These are phyloP conservation scores for Gibbula magus DNA, from an alignment of 2,888 invertebrate species.

Conservation along the genomic window DNA sequence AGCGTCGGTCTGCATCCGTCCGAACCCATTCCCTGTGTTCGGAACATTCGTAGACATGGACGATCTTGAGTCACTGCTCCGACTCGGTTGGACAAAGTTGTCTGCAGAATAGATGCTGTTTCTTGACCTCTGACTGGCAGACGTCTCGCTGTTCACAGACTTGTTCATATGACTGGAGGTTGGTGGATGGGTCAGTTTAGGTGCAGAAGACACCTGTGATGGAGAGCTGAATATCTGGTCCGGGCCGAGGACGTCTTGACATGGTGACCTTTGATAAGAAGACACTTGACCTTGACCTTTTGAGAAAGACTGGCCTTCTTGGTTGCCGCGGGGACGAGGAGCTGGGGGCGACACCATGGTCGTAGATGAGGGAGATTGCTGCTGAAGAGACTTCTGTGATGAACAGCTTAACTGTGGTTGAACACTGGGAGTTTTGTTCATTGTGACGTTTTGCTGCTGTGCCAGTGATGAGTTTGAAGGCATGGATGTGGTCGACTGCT, in stretches of 20 bases:
- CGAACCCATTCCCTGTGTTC: slow-evolving; percentile 38
- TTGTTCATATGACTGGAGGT: slow-evolving; percentile 23
- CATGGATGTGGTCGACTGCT: background rate
- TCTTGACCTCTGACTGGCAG: slow-evolving; percentile 36
- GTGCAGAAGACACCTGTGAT: slow-evolving; percentile 19
- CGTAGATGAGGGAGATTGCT: slow-evolving; percentile 27
- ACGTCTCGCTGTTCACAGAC: slow-evolving; percentile 8
- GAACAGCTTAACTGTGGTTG: background rate
- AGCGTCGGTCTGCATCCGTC: slow-evolving; percentile 44
- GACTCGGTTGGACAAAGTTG: slow-evolving; percentile 62
- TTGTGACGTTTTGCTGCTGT: too few species aligned
- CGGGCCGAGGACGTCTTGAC: slow-evolving; percentile 31
- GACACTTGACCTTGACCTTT: slow-evolving; percentile 10
- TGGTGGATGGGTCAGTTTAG: slow-evolving; percentile 34
- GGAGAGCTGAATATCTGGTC: slow-evolving; percentile 32
- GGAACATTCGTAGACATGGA: background rate
- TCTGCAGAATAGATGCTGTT: slow-evolving; percentile 63
- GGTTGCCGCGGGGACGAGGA: slow-evolving; percentile 16
- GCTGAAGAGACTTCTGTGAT: background rate
- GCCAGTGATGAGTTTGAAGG: background rate
- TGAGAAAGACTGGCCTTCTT: slow-evolving; percentile 24
- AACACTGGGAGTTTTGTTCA: too few species aligned
- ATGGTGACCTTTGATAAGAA: slow-evolving; percentile 26
- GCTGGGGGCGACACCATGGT: slow-evolving; percentile 23
- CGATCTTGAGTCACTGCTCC: slow-evolving; percentile 36